Conservation (phyloP, 1,140 invertebrate genomes). For the Micrasema longulum region DNA sequence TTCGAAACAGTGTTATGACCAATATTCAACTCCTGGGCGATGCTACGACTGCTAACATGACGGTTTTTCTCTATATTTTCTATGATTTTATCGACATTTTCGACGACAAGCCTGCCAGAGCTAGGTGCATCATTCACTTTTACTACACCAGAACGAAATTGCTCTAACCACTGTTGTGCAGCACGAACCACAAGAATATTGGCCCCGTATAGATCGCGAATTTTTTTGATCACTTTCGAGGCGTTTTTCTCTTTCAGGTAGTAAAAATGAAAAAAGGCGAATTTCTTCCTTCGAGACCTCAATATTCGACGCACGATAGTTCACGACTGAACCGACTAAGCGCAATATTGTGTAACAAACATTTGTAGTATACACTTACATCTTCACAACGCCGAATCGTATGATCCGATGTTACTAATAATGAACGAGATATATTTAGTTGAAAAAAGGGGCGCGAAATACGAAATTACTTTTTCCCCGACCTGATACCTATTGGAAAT, state of each 20-base stretch:
- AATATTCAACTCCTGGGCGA: conserved; percentile 13
- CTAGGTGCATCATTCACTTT: conserved; percentile 2
- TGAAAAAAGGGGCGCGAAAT: conserved; percentile 23
- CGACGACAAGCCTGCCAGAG: conserved; percentile 7
- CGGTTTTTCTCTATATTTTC: conserved; percentile 14
- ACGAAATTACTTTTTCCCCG: conserved; percentile 21
- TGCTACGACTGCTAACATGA: conserved; percentile 24
- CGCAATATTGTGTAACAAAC: too few species aligned
- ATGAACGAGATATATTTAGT: conserved; percentile 19
- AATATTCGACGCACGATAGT: conserved; percentile 3
- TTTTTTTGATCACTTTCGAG: too few species aligned
- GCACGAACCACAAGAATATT: conserved; percentile 3
- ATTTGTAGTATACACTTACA: too few species aligned
- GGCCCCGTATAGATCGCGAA: too few species aligned
- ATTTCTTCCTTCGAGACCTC: conserved; percentile 7
- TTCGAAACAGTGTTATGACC: too few species aligned
- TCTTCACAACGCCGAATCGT: too few species aligned
- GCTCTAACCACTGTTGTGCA: conserved; percentile 16
- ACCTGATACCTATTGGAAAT: too few species aligned
- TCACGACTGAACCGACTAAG: conserved; percentile 24
- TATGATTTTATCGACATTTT: conserved; percentile 15
- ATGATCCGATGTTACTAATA: too few species aligned
- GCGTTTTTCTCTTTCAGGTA: too few species aligned
- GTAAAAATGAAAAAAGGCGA: too few species aligned
- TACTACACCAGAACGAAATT: conserved; percentile 13